Evolutionary conservation across 2,797 vertebrate genomes (phyloP).

Genomic region (Premnoplex brunnescens): DNA sequence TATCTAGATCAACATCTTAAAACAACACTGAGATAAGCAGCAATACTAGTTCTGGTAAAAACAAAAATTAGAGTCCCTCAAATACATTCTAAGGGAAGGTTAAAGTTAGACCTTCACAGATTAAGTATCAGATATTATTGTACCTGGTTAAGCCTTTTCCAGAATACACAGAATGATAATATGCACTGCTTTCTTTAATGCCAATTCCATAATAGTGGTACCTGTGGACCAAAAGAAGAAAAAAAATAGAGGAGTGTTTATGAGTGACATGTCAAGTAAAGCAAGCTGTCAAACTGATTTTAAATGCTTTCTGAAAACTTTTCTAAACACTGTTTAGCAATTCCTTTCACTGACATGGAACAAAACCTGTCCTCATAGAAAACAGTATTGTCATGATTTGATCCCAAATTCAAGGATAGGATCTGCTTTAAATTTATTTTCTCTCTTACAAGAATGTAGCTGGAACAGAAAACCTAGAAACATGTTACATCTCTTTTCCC

Average conservation of each 20-base stretch:
- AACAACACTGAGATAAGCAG: background rate
- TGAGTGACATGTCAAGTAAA: background rate
- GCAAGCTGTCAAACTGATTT: background rate
- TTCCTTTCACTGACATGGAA: background rate
- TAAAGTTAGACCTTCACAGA: background rate
- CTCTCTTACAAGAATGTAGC: background rate
- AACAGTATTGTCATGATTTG: background rate
- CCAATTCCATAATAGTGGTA: constrained; percentile 99
- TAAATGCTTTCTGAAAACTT: background rate
- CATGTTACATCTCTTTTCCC: background rate
- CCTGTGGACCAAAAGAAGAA: constrained; percentile 61
- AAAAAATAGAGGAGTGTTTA: background rate
- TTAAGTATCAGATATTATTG: background rate
- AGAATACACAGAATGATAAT: constrained; percentile 98
- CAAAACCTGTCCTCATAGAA: background rate
- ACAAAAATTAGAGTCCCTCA: background rate
- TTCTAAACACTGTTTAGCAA: background rate
- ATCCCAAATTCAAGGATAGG: background rate
- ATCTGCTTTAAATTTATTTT: background rate
- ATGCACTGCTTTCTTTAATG: constrained; percentile 98
- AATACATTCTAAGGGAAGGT: background rate
- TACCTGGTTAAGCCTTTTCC: constrained; percentile 98
- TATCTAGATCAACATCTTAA: background rate
- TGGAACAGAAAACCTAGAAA: background rate
- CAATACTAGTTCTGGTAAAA: background rate